Conservation (phyloP, 1,140 invertebrate genomes). For the Chrysomallon squamiferum region DNA sequence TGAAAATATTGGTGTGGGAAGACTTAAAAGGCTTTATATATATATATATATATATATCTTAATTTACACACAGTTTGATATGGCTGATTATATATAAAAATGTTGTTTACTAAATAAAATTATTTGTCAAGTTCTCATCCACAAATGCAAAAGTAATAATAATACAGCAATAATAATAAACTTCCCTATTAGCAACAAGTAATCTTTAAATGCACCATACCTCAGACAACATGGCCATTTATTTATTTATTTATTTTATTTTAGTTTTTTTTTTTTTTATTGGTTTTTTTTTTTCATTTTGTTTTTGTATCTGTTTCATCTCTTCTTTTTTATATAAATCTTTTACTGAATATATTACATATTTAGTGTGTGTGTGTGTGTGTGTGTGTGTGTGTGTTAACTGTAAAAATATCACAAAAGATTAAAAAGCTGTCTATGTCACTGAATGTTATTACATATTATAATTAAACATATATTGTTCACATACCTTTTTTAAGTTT, state of each 20-base stretch:
- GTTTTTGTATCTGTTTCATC: background rate
- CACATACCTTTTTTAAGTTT: conserved; percentile 65
- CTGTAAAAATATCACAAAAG: too few species aligned
- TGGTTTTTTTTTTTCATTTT: background rate
- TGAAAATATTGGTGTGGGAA: too few species aligned
- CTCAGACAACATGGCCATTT: background rate
- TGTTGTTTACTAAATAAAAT: too few species aligned
- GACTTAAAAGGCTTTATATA: too few species aligned
- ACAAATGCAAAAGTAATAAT: background rate
- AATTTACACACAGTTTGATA: too few species aligned
- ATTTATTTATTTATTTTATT: background rate
- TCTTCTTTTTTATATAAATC: background rate
- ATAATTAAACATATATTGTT: too few species aligned
- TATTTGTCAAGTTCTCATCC: too few species aligned
- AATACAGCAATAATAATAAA: background rate
- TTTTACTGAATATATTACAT: background rate
- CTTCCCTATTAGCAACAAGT: background rate
- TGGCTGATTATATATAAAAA: too few species aligned
- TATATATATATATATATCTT: too few species aligned
- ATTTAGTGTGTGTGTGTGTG: background rate
- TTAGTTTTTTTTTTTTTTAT: background rate
- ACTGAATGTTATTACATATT: too few species aligned
- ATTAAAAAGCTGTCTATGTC: too few species aligned
- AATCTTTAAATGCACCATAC: background rate
- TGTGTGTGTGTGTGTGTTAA: background rate